Conservation (phyloP, 2,797 vertebrate genomes). For the Microtus obscurus region DNA sequence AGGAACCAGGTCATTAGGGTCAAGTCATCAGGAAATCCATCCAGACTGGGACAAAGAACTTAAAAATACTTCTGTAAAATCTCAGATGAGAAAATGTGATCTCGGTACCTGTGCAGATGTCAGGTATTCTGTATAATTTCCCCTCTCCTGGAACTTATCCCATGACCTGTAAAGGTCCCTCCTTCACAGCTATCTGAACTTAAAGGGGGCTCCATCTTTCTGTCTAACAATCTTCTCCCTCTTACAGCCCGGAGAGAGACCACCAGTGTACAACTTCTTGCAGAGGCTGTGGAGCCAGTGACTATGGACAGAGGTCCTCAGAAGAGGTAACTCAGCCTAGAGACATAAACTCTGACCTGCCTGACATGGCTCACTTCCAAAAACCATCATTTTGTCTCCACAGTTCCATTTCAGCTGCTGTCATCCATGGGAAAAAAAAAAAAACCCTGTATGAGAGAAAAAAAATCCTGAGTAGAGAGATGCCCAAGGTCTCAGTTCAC, state of each 20-base stretch:
- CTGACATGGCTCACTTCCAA: background rate
- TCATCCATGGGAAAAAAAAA: background rate
- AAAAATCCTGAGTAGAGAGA: accelerated
- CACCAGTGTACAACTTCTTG: background rate
- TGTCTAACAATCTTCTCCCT: background rate
- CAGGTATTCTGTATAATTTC: background rate
- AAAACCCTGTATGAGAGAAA: conserved; percentile 5
- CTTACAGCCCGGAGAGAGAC: background rate
- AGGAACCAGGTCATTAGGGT: background rate
- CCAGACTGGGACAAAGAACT: background rate
- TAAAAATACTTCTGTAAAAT: background rate
- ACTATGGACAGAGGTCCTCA: background rate
- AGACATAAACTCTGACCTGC: background rate
- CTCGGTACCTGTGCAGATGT: too few species aligned
- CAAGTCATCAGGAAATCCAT: too few species aligned
- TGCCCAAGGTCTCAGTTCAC: background rate
- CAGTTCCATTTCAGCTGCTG: background rate
- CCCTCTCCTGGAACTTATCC: background rate
- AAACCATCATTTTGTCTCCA: background rate
- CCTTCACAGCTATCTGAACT: background rate
- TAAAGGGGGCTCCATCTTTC: background rate
- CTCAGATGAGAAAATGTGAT: background rate
- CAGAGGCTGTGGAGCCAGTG: background rate
- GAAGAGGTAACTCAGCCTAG: accelerated
- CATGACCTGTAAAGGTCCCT: too few species aligned